Evolutionary conservation across 2,113 vertebrate genomes (phyloP).

Genomic region (Kryptolebias marmoratus): DNA sequence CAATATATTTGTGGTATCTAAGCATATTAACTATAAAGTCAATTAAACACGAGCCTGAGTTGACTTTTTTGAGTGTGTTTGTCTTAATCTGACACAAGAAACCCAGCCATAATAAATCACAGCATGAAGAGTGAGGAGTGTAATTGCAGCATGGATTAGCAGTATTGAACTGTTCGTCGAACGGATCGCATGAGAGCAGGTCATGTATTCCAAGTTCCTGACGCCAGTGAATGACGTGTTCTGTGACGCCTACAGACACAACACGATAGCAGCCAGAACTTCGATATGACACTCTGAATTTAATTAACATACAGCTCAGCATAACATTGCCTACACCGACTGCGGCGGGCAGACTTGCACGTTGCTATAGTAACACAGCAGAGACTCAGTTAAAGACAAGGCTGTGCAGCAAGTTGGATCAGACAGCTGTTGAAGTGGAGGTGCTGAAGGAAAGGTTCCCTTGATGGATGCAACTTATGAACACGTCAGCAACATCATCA

Average conservation of each 20-base stretch:
- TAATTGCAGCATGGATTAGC: too few species aligned
- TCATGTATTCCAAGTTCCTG: not conserved
- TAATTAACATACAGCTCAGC: not conserved
- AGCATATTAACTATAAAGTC: too few species aligned
- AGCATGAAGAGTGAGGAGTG: too few species aligned
- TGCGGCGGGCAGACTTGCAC: not conserved
- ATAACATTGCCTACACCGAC: not conserved
- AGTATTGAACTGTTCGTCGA: not conserved
- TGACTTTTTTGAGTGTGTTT: too few species aligned
- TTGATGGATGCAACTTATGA: not conserved
- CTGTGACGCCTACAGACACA: not conserved
- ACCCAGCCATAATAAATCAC: too few species aligned
- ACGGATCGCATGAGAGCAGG: not conserved
- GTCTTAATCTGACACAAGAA: too few species aligned
- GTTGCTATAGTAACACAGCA: constrained; percentile 14
- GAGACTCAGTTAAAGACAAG: not conserved
- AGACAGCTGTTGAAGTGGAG: not conserved
- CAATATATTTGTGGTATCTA: too few species aligned
- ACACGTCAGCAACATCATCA: not conserved
- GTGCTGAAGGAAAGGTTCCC: not conserved
- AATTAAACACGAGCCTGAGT: too few species aligned
- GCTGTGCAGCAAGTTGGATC: not conserved
- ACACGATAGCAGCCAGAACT: not conserved
- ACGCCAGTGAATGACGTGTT: not conserved
- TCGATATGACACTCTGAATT: not conserved